phyloP scores from a whole-genome alignment of 1,140 invertebrate genomes.

The Drosophila malerkotliana region DNA sequence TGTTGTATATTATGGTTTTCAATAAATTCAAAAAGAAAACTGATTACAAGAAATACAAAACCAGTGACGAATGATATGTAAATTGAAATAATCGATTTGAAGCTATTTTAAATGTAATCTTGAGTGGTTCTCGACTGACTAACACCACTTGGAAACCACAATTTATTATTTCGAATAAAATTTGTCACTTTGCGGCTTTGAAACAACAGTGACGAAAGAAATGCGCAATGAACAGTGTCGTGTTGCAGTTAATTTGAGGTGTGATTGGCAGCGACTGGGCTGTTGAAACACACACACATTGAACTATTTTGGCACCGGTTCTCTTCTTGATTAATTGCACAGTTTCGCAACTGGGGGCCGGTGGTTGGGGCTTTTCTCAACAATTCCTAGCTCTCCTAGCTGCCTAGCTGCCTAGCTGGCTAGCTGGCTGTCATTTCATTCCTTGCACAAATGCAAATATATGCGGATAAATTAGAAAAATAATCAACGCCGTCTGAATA shows the following conservation, averaged over 20 bases:
- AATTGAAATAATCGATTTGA: too few species aligned
- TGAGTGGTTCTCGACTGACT: too few species aligned
- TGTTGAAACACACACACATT: constrained; percentile 2
- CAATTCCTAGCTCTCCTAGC: not conserved
- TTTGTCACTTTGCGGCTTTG: not conserved
- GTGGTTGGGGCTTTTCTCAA: too few species aligned
- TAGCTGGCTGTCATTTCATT: constrained; percentile 16
- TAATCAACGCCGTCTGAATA: constrained; percentile 52
- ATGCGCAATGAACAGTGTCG: constrained; percentile 2
- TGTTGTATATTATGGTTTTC: too few species aligned
- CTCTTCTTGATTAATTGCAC: constrained; percentile 42
- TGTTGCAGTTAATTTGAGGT: constrained; percentile 27
- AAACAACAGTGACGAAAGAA: constrained; percentile 13
- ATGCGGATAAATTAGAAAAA: constrained; percentile 53
- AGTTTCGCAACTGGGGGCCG: constrained; percentile 12
- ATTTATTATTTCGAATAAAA: too few species aligned
- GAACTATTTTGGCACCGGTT: constrained; percentile 35
- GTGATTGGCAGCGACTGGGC: constrained; percentile 13
- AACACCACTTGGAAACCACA: too few species aligned
- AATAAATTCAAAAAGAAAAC: too few species aligned
- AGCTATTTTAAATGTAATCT: too few species aligned
- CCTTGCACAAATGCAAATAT: constrained; percentile 55
- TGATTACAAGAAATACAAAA: too few species aligned
- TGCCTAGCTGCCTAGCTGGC: not conserved
- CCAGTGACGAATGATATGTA: too few species aligned